Percentiles rank a stretch among this genome's conserved stretches.
Conservation (phyloP, 2,888 invertebrate genomes). For the Cabera pusaria region DNA sequence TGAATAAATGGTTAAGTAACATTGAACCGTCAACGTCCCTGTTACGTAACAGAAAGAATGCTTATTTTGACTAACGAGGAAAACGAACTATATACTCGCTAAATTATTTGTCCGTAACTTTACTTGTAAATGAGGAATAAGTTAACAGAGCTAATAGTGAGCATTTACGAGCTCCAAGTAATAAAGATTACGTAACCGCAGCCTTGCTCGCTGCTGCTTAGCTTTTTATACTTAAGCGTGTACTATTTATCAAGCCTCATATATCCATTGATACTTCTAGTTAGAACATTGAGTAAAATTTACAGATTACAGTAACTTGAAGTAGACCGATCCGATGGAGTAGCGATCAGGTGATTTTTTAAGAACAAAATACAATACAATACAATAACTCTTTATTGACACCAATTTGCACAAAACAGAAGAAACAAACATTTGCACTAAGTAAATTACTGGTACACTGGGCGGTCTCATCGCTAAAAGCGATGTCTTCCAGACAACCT, state of each 20-base stretch:
- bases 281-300: too few relatives aligned
- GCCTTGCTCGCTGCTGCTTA: slow-evolving; percentile 30
- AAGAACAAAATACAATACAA: too few relatives aligned
- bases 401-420: too few relatives aligned
- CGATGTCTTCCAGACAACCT: too few relatives aligned
- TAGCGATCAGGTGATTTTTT: too few relatives aligned
- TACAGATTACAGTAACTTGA: too few relatives aligned
- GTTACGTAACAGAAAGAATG: slow-evolving; percentile 24
- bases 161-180: slow-evolving; percentile 31
- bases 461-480: too few relatives aligned
- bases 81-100: slow-evolving; percentile 11
- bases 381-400: too few relatives aligned
- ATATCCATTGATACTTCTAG: slow-evolving; percentile 18
- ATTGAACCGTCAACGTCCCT: slow-evolving; percentile 28
- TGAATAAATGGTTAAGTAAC: slow-evolving; percentile 11
- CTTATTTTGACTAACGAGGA: slow-evolving; percentile 9
- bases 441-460: too few relatives aligned
- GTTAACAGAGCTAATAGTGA: slow-evolving; percentile 27
- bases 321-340: too few relatives aligned
- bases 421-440: too few relatives aligned
- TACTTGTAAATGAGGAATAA: slow-evolving; percentile 20
- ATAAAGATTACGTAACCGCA: slow-evolving; percentile 42
- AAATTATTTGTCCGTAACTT: slow-evolving; percentile 7
- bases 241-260: slow-evolving; percentile 20
- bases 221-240: slow-evolving; percentile 22